A percentile compares a stretch with the other conserved stretches of the same genome.
Evolutionary conservation across 2,797 vertebrate genomes (phyloP).

Genomic region (Sphenodon punctatus): DNA sequence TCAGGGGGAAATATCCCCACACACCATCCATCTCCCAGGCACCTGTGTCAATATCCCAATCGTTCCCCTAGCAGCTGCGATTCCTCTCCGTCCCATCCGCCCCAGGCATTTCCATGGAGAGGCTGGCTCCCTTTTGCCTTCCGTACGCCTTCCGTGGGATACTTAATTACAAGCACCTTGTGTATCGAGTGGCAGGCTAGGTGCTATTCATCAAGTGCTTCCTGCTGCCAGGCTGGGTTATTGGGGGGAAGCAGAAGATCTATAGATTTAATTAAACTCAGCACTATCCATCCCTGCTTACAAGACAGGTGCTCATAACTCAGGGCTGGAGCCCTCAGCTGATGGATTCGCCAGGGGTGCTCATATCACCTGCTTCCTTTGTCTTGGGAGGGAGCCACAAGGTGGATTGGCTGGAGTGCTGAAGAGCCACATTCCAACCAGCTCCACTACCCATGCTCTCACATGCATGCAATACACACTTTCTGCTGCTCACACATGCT

Average conservation of each 20-base stretch:
- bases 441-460: no score
- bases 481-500: not conserved
- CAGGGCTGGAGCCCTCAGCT: not conserved
- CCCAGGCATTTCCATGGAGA: not conserved
- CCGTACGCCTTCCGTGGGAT: not conserved
- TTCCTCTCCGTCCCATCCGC: not conserved
- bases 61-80: not conserved
- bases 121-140: not conserved
- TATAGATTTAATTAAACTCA: slow-evolving; percentile 82
- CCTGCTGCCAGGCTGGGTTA: slow-evolving; percentile 14
- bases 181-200: not conserved
- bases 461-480: no score
- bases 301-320: slow-evolving; percentile 35
- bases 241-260: slow-evolving; percentile 65
- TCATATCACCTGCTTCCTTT: not conserved
- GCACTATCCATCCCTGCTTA: slow-evolving; percentile 27
- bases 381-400: not conserved
- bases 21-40: rapidly evolving
- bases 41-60: not conserved
- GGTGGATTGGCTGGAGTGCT: not conserved
- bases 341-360: not conserved
- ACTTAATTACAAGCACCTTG: not conserved
- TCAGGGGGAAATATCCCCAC: not conserved
- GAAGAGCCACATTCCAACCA: no score
- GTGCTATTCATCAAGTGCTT: slow-evolving; percentile 46